phyloP scores from a whole-genome alignment of 2,888 invertebrate genomes.

The Cheilosia impressa region DNA sequence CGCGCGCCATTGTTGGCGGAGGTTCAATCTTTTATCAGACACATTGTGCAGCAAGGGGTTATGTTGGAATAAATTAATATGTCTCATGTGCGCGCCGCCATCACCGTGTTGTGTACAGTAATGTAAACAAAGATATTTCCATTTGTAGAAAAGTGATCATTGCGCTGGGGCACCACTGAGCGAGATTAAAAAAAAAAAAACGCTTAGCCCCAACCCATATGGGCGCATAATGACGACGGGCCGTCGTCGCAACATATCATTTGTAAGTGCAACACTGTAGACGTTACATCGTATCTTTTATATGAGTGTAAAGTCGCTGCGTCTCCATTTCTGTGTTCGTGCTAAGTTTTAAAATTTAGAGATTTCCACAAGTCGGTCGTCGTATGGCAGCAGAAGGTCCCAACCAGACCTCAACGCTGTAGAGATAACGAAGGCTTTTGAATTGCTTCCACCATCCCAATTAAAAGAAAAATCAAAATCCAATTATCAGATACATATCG shows the following conservation, averaged over 20 bases:
- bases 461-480: conserved; percentile 68
- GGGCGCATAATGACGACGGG: conserved; percentile 40
- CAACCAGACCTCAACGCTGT: conserved; percentile 14
- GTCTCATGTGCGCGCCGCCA: conserved; percentile 35
- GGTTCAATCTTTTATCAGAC: conserved; percentile 53
- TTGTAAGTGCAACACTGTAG: conserved; percentile 56
- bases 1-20: conserved; percentile 7
- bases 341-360: conserved; percentile 68
- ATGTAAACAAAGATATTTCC: conserved; percentile 64
- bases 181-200: conserved; percentile 27
- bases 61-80: conserved; percentile 62
- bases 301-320: conserved; percentile 15
- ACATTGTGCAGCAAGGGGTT: conserved; percentile 53
- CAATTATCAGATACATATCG: conserved; percentile 55
- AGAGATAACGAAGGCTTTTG: conserved; percentile 44
- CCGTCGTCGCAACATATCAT: conserved; percentile 56
- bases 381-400: conserved; percentile 54
- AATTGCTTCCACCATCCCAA: conserved; percentile 65
- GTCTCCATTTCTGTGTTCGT: conserved; percentile 40
- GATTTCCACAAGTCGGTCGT: conserved; percentile 55
- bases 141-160: conserved; percentile 49
- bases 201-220: conserved; percentile 58
- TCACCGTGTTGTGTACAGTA: conserved; percentile 19
- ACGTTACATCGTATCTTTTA: conserved; percentile 3
- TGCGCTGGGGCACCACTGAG: conserved; percentile 37